phyloP scores from a whole-genome alignment of 2,113 vertebrate genomes.

The Rhinogobius similis region DNA sequence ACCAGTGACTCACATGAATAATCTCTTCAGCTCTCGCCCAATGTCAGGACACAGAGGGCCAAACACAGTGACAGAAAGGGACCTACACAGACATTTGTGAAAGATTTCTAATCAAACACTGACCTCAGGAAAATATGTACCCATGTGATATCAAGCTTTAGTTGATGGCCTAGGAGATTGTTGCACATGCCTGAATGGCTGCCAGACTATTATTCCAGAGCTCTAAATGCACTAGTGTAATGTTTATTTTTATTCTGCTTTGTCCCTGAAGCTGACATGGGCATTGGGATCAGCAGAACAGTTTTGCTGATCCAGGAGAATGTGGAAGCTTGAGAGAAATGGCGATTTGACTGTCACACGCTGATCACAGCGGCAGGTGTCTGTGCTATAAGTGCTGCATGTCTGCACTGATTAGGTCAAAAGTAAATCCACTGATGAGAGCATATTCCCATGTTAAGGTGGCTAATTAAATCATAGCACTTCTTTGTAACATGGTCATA shows the following conservation, averaged over 20 bases:
- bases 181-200: background rate
- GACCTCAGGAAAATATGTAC: background rate
- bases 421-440: constrained; percentile 28
- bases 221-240: constrained; percentile 1
- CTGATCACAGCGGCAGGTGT: constrained; percentile 36
- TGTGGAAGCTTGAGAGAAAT: constrained; percentile 48
- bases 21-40: constrained; percentile 42
- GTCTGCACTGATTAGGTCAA: constrained; percentile 47
- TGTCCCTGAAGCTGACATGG: constrained; percentile 27
- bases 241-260: constrained; percentile 13
- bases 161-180: too few relatives aligned
- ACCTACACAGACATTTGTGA: constrained; percentile 31
- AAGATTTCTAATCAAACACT: constrained; percentile 35
- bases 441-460: constrained; percentile 29
- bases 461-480: constrained; percentile 53
- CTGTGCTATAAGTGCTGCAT: constrained; percentile 20
- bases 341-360: constrained; percentile 59
- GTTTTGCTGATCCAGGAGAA: constrained; percentile 32
- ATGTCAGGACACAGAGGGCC: constrained; percentile 40
- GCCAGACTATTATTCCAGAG: too few relatives aligned
- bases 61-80: constrained; percentile 38
- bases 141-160: background rate
- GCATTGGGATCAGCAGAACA: too few relatives aligned
- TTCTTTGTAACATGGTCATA: constrained; percentile 46
- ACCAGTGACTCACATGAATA: constrained; percentile 55